Base-by-base conservation (phyloP, 2,113 vertebrate species). In the Rafetus swinhoei region DNA sequence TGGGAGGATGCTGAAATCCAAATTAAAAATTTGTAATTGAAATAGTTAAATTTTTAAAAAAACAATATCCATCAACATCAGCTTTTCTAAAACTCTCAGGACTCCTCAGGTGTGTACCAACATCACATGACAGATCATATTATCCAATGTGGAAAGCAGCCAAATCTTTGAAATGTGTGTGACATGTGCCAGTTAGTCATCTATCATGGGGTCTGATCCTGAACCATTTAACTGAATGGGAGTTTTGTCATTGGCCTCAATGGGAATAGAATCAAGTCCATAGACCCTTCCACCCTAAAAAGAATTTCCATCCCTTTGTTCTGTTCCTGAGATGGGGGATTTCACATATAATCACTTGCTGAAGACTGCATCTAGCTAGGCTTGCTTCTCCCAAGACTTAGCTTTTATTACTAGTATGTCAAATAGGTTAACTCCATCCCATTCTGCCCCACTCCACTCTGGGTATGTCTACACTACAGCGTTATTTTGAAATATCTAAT, bases 161-260 rank as follows among this genome's bases (percentile, higher is more conserved):
- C 32, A 2, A 1, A 0, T 0, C 55, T 12, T n/a, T n/a, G 22
- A 0, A 1, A 4, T 0, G 29, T 59, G 12, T 59, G 27, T 1
- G 0, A 80, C 15, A 16, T 32, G 39, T 32, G 74, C 2, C 57
- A 5, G 5, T 2, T 0, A 0, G 53, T 45, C 13, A 0, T 29
- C 32, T 7, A 54, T 59, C 9, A 0, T 0, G 56, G 7, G 32
- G 87, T 19, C 56, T 2, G 4, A 0, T 5, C 72, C 2, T 4
- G 54, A 82, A 1, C 32, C 1, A 55, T 11, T 29, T 2, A 1
- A 6, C 24, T 0, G 0, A 10, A 32, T 35, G 6, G 13, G 2
- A 56, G 2, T 57, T 1, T 0, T 5, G 21, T 18, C 45, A 15
- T 15, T 50, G 74, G 11, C 22, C 39, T 50, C 39, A 50, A 15